Evolutionary conservation across 2,888 invertebrate genomes (phyloP).

Genomic region (Drosophila antonietae): DNA sequence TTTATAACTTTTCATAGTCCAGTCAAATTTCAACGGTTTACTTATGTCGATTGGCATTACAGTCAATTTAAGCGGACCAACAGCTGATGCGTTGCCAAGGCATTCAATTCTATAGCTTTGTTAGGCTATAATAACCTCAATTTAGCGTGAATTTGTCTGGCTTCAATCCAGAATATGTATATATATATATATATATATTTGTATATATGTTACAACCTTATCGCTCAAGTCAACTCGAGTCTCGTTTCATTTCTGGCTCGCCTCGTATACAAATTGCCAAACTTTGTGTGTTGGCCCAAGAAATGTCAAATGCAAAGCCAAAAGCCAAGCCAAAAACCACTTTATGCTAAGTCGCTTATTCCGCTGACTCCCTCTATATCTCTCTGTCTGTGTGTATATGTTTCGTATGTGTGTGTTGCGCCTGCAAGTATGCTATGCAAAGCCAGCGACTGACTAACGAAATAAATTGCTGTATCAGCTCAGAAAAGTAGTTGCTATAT

Average conservation of each 20-base stretch:
- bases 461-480: conserved; percentile 78
- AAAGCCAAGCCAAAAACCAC: conserved; percentile 65
- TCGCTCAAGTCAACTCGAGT: conserved; percentile 17
- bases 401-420: conserved; percentile 4
- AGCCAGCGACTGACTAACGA: conserved; percentile 60
- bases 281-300: conserved; percentile 62
- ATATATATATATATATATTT: conserved; percentile 1
- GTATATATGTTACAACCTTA: conserved; percentile 18
- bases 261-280: conserved; percentile 51
- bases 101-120: conserved; percentile 1
- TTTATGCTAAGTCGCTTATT: conserved; percentile 66
- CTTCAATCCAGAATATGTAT: conserved; percentile 16
- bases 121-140: conserved; percentile 31
- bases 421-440: conserved; percentile 49
- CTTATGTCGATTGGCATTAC: conserved; percentile 8
- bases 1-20: conserved; percentile 1
- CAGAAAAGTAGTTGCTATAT: conserved; percentile 48
- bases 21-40: conserved; percentile 1
- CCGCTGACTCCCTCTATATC: conserved; percentile 31
- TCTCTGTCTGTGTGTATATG: conserved; percentile 4
- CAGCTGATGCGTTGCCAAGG: conserved; percentile 12
- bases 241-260: conserved; percentile 31
- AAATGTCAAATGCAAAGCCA: conserved; percentile 66
- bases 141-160: conserved; percentile 43
- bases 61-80: conserved; percentile 8